Conservation (phyloP, 1,140 invertebrate genomes). For the Colletes gigas region DNA sequence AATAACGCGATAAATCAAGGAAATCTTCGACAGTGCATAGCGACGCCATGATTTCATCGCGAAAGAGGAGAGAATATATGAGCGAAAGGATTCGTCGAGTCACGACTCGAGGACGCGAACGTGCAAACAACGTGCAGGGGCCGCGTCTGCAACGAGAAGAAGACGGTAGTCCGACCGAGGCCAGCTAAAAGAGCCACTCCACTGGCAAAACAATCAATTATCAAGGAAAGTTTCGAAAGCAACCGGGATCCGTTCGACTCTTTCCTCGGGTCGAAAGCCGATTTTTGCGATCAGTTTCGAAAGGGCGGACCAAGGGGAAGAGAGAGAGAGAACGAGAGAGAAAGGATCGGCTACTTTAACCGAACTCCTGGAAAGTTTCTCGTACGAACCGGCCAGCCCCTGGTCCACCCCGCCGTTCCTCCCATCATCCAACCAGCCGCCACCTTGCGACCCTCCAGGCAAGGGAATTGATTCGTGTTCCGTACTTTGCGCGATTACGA, state of each 20-base stretch:
- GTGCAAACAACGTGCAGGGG: background rate
- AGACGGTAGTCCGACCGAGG: conserved; percentile 40
- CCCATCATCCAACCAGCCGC: conserved; percentile 5
- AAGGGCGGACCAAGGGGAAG: conserved; percentile 2
- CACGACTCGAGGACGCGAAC: conserved; percentile 3
- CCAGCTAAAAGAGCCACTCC: conserved; percentile 58
- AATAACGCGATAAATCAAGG: no score
- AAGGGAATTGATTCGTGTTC: conserved; percentile 69
- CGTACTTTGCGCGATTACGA: conserved; percentile 68
- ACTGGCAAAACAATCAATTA: conserved; percentile 79
- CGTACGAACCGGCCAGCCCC: conserved; percentile 43
- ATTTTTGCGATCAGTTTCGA: conserved; percentile 73
- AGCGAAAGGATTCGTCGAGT: background rate
- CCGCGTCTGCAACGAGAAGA: conserved; percentile 29
- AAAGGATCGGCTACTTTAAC: conserved; percentile 69
- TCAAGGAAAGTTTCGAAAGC: conserved; percentile 74
- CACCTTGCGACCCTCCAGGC: conserved; percentile 45
- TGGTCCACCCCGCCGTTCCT: background rate
- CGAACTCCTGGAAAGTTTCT: conserved; percentile 72
- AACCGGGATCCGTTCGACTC: conserved; percentile 53
- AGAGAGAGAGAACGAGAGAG: background rate
- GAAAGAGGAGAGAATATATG: background rate
- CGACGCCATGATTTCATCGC: no score
- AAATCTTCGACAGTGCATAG: no score
- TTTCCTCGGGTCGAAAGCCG: conserved; percentile 58